Evolutionary conservation across 2,113 vertebrate genomes (phyloP), one percentile per base, ranked within the genome.

Genomic region (Gallinago undulata): DNA sequence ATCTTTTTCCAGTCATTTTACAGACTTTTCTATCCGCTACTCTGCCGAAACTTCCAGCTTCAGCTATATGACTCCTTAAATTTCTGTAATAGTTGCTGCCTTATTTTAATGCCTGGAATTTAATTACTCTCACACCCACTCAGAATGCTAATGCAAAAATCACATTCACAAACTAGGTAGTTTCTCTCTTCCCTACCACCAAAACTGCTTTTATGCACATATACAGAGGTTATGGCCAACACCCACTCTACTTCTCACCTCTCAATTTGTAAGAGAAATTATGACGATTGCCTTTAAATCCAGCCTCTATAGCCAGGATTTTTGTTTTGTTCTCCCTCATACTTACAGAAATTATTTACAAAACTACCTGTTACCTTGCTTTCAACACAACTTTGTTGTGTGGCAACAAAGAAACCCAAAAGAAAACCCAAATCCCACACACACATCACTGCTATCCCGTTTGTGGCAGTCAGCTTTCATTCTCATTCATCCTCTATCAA

Each of bases 141-240:
- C 27, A 64, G 30, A 91, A 84, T 2, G 1, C 9, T 80, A 83
- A 80, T 1, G 3, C 5, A 80, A 77, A 90, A 64, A 66, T 45
- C 1, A 2, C 16, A 33, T 21, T 76, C 4, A 72, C 28, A 23
- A 87, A 87, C 12, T 3, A 60, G 3, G 39, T 10, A 25, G 15
- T 30, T 84, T 19, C 11, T 78, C 28, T 78, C 33, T 70, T 72
- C 25, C 7, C 11, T 13, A n/a, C 13, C 70, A 76, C 30, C n/a
- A 86, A 84, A 43, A 64, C 59, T 57, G 33, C 31, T 66, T 59
- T 90, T 31, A 59, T 33, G 19, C 17, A 80, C 24, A 30, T 28
- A 45, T 2, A 69, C 0, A 1, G 39, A 90, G 4, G 27, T n/a
- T 3, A 10, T 5, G 16, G 30, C 8, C 19, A 92, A 55, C 1